Base-by-base conservation (phyloP, 1,140 invertebrate species). In the Aethina tumida region DNA sequence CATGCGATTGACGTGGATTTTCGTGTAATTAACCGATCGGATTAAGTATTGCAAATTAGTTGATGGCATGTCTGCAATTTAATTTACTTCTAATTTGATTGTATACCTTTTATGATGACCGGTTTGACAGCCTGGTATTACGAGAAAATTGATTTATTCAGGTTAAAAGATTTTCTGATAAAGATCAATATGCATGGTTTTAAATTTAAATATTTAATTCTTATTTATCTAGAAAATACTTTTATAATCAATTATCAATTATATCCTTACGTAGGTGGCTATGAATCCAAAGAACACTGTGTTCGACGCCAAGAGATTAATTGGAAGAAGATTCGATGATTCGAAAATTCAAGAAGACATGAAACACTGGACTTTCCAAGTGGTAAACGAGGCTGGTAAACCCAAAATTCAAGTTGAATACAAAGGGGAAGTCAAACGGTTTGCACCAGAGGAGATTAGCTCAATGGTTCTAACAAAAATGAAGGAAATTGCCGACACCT, bases 361-460 rank as follows among this genome's bases (percentile, higher is more conserved):
- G 64, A 82, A 83, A 49, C 73, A 81, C 43, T 90, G 84, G 77
- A 80, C 87, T 1, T 91, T 91, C 58, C 67, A 69, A 56, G 80
- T 85, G 1, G 45, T 79, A 15, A 74, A 68, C 29, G 78, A 81
- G 18, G 59, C 59, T 4, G 73, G 75, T 6, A 87, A 85, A 55
- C 84, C 85, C 0, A 84, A 84, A 66, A 74, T 88, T 35, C 60
- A 73, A 52, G 74, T 84, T 0, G 75, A 84, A 45, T 87, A 79
- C 62, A 86, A 86, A 60, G 75, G 75, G 0, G 79, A 85, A 59
- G 63, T 56, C 5, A 88, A 84, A 54, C 71, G 59, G 12, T 90
- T 90, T 60, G 73, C 76, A 5, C 84, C 87, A 1, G 86, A 92
- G 64, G 86, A 92, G 67, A 75, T 92, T 38, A 86, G 82, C 28